phyloP scores from a whole-genome alignment of 2,888 invertebrate genomes.

The Eremobia ochroleuca region DNA sequence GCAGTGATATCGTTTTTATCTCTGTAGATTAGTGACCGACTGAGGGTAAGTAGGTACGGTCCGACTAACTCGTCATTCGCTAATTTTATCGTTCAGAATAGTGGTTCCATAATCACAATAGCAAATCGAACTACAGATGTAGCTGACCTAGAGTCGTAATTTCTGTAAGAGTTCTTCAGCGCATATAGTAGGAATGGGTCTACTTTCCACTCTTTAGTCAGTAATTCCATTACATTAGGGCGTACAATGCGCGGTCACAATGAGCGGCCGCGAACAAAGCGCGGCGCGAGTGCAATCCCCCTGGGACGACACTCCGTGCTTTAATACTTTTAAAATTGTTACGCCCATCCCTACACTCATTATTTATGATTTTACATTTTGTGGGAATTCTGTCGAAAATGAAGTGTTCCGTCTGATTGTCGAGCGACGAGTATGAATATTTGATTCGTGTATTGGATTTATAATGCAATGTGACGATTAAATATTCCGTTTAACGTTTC shows the following conservation, averaged over 20 bases:
- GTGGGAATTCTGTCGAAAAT: slow-evolving; percentile 52
- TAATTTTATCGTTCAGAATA: not conserved
- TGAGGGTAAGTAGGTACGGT: not conserved
- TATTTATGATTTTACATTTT: slow-evolving; percentile 64
- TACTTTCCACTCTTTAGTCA: slow-evolving; percentile 51
- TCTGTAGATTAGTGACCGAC: not conserved
- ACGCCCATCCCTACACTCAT: slow-evolving; percentile 59
- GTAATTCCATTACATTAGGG: slow-evolving; percentile 67
- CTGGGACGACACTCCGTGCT: slow-evolving; percentile 41
- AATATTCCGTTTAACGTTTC: slow-evolving; percentile 53
- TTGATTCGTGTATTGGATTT: slow-evolving; percentile 59
- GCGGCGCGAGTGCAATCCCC: slow-evolving; percentile 43
- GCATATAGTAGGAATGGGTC: slow-evolving; percentile 27
- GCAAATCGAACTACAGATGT: not conserved
- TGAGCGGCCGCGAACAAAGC: slow-evolving; percentile 57
- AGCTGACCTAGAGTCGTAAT: not conserved
- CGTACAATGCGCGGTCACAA: slow-evolving; percentile 62
- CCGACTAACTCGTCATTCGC: not conserved
- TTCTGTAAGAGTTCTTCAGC: not conserved
- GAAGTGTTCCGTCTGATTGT: slow-evolving; percentile 48
- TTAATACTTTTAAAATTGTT: slow-evolving; percentile 67
- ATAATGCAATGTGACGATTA: slow-evolving; percentile 42
- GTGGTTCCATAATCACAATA: not conserved
- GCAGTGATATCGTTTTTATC: not conserved
- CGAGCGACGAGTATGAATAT: slow-evolving; percentile 49